Evolutionary conservation across 2,113 vertebrate species (phyloP).

Genomic region (Ptychochromis oligacanthus): DNA sequence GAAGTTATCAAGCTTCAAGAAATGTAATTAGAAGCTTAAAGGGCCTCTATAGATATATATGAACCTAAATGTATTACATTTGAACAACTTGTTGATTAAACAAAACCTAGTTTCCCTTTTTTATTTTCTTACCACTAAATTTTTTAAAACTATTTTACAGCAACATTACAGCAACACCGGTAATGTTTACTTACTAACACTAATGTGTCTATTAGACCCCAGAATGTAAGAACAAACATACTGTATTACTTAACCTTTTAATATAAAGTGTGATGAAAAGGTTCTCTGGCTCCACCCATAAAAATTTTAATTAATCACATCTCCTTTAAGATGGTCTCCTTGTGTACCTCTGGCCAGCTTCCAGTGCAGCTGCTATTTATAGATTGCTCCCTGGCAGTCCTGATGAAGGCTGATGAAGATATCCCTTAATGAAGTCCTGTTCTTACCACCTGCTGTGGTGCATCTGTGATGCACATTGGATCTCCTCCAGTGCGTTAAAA

Average conservation of each 20-base stretch:
- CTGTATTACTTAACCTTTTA: background rate
- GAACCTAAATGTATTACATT: too few relatives aligned
- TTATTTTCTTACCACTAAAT: too few relatives aligned
- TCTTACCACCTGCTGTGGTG: background rate
- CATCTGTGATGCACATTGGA: background rate
- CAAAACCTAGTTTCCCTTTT: too few relatives aligned
- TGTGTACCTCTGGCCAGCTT: too few relatives aligned
- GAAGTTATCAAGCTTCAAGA: background rate
- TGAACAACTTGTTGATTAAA: too few relatives aligned
- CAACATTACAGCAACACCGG: background rate
- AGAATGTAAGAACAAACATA: background rate
- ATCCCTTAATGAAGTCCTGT: background rate
- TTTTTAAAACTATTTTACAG: background rate
- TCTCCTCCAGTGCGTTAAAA: background rate
- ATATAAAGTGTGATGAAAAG: background rate
- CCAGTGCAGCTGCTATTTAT: too few relatives aligned
- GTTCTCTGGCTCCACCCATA: background rate
- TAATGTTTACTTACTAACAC: background rate
- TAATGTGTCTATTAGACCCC: background rate
- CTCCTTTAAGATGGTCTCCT: too few relatives aligned
- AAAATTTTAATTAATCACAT: background rate
- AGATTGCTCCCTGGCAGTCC: background rate
- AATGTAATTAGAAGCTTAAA: background rate
- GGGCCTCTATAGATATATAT: too few relatives aligned
- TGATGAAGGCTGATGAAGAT: background rate